Evolutionary conservation across 1,140 invertebrate genomes (phyloP), one percentile per base, ranked within the genome.

Genomic region (Rhagoletis pomonella): DNA sequence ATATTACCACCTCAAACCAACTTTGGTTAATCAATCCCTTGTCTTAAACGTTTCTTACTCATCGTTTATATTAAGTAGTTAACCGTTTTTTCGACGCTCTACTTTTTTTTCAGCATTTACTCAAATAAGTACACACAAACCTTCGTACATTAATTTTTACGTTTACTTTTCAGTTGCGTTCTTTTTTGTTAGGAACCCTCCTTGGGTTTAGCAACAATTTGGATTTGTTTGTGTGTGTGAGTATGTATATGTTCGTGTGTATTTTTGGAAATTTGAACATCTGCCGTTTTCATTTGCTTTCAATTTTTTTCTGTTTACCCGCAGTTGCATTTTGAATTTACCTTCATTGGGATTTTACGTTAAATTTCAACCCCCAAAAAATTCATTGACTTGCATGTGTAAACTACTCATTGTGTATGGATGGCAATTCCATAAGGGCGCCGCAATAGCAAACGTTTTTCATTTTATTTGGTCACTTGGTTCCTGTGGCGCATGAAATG

Each of bases 211-310:
- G 60, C 47, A 6, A 81, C 17, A 81, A 81, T 47, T 19, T 50
- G 10, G 47, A 4, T 44, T 73, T 47, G 42, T 47, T 42, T 6
- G 12, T 1, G 6, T 47, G 67, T 12, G 44, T 58, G 6, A 4
- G 39, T 58, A 14, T 81, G 19, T 19, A 29, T 29, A 6, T 55
- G 73, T 19, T 17, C 44, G 47, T 17, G 47, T 55, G n/a, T 55
- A 9, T 81, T 81, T 81, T 81, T 81, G 73, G 73, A 81, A 81
- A 81, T 81, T 81, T 81, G 47, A 81, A 81, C 73, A 81, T 81
- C 73, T 81, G 73, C 73, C 73, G 73, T 81, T 81, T 55, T 29
- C 73, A 81, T 81, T 81, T 81, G 47, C 73, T 81, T 81, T 9
- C 50, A 9, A 17, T 7, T 81, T 81, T 81, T 55, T 81, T 81